Evolutionary conservation across 2,797 vertebrate genomes (phyloP), one percentile per base, ranked within the genome.

Genomic region (Ispidina lecontei): DNA sequence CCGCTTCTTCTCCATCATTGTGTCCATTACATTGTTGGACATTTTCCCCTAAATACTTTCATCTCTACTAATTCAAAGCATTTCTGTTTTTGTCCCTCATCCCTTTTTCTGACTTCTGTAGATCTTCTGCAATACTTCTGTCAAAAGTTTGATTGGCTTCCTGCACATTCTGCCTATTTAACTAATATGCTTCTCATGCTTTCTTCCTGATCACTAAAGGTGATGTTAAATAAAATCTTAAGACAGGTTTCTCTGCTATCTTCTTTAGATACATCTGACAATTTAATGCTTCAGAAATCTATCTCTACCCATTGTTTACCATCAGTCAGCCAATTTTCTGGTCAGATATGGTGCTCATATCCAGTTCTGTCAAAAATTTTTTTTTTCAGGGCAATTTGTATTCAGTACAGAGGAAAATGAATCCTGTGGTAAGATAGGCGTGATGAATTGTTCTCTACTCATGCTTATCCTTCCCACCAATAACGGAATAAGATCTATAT

Each of bases 91-190:
- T 89, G 87, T 91, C 75, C 69, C 72, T 89, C 77, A 68, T 90
- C 54, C 46, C 19, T 89, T 91, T 92, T 69, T 64, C 81, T 71
- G 90, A 95, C 87, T 95, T 95, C 81, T 87, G 33, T 75, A 94
- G 92, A 72, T 95, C 89, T 83, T 91, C 39, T 83, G 92, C 91
- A 92, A 69, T 93, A 88, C 87, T 95, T 93, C 78, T 93, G 65
- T 92, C 89, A 79, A 62, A 80, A 89, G 82, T 95, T 89, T 95
- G 95, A 95, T 62, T 94, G 75, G 69, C 91, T 94, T 96, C 95
- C 90, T 89, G 70, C 91, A 77, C 92, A 92, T 87, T 94, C 88
- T 91, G 87, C 87, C 78, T 93, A 58, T 90, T 91, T 95, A 91
- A 74, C 90, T 94, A 96, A 93, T 93, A 84, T 74, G 85, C 76